Percentiles rank a stretch among this genome's conserved stretches.
Evolutionary conservation across 2,888 invertebrate genomes (phyloP).

Genomic region (Taphrorychus bicolor): DNA sequence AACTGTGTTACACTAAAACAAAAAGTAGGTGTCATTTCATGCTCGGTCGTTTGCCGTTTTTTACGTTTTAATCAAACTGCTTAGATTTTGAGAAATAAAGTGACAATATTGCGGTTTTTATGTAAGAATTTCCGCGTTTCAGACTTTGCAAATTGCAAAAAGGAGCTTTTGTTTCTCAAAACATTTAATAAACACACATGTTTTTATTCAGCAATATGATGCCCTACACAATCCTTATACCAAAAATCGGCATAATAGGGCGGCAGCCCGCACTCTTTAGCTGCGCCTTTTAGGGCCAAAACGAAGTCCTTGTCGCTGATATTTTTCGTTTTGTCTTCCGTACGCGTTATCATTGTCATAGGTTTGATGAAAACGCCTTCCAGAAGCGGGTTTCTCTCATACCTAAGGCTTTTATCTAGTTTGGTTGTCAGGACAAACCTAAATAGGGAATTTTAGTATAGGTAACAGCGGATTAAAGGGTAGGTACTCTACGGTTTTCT

Average conservation of each 20-base stretch:
- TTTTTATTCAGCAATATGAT: constrained; percentile 34
- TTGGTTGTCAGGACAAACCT: background rate
- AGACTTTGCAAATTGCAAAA: no score
- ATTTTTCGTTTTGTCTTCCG: constrained; percentile 44
- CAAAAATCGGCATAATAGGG: constrained; percentile 53
- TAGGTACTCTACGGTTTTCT: constrained; percentile 38
- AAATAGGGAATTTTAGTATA: no score
- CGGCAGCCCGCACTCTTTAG: constrained; percentile 42
- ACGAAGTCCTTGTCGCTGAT: constrained; percentile 48
- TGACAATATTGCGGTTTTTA: no score
- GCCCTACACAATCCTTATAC: constrained; percentile 46
- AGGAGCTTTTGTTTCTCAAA: no score
- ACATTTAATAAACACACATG: no score
- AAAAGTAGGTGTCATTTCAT: no score
- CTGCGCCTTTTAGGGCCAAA: constrained; percentile 43
- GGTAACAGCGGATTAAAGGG: no score
- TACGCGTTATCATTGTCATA: constrained; percentile 33
- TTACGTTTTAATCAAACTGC: no score
- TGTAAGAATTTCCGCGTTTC: no score
- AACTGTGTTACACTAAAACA: no score
- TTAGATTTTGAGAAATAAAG: no score
- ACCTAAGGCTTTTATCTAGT: background rate
- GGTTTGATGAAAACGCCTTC: constrained; percentile 35
- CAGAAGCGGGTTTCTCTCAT: constrained; percentile 16
- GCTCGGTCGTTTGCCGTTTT: no score